Evolutionary conservation across 1,140 invertebrate species (phyloP), one percentile per base, ranked within the genome.

Genomic region (Euwallacea fornicatus): DNA sequence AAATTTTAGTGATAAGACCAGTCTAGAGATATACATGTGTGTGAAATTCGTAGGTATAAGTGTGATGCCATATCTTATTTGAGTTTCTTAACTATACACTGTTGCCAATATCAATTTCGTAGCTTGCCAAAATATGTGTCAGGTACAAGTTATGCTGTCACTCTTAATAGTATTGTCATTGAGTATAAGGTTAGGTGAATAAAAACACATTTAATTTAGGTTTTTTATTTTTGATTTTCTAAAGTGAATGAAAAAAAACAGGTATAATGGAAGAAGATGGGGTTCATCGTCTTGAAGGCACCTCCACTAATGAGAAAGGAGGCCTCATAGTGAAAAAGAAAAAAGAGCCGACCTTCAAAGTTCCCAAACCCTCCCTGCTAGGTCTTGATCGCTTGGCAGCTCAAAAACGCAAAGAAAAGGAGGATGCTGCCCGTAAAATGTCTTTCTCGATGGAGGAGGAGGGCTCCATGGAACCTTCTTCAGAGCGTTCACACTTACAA

Each of bases 381-480:
- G 96, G 96, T 0, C 83, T 98, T 16, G 96, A 98, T 80, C 92
- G 90, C 81, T 81, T 98, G 63, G 95, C 96, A 7, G 90, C 89
- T 42, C 84, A 88, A 67, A 90, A 90, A 73, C 84, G 90, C 8
- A 85, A 83, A 75, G 88, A 92, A 77, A 86, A 87, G 69, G 87
- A 90, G 79, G 82, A 84, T 59, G 74, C 78, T 47, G 86, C 88
- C 15, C 82, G 84, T 7, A 81, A 92, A 76, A 87, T 88, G 75
- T 91, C 87, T 9, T 91, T 87, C 76, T 83, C 85, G 78, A 86
- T 88, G 54, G 88, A 88, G 60, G 86, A 86, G 44, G 87, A 88
- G 71, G 83, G 83, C 61, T 79, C 81, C 33, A 76, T 78, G 60
- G 85, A 86, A 72, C 75, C 76, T 72, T 13, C 73, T 64, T 61